Conservation (phyloP, 64 coral and sea anemone species). For the Porites lutea region DNA sequence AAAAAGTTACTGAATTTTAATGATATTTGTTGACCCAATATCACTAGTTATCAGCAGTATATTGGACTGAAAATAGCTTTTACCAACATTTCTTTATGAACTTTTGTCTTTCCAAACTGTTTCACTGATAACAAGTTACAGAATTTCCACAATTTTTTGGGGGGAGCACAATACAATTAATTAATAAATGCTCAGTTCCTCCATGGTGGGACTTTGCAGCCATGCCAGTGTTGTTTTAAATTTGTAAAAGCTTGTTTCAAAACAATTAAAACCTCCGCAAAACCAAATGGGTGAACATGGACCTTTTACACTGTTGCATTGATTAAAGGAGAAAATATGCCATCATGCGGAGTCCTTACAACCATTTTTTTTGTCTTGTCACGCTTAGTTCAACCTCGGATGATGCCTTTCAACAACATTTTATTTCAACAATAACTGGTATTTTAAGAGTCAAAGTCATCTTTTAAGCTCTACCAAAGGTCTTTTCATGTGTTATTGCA, state of each 20-base stretch:
- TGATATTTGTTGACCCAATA: conserved; percentile 26
- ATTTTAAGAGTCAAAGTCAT: background rate
- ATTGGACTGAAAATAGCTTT: background rate
- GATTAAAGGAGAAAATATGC: background rate
- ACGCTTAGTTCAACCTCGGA: too few species aligned
- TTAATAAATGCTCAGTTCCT: conserved; percentile 6
- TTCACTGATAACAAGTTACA: conserved; percentile 19
- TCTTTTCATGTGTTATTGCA: conserved; percentile 33
- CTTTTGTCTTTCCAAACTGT: conserved; percentile 2
- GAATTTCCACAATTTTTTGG: conserved; percentile 1
- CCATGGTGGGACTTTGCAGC: conserved; percentile 3
- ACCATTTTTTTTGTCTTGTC: too few species aligned
- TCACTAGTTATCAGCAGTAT: conserved; percentile 24
- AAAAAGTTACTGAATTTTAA: conserved; percentile 34
- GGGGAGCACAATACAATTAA: conserved; percentile 16
- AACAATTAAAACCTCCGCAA: too few species aligned
- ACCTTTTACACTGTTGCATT: conserved; percentile 6
- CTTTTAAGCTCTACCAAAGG: conserved; percentile 46
- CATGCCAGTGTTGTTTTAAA: conserved; percentile 6
- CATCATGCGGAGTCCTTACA: too few species aligned
- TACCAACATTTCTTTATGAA: conserved; percentile 15
- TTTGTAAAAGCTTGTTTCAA: background rate
- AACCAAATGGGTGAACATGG: conserved; percentile 5
- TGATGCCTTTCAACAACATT: background rate
- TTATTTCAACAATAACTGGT: too few species aligned